Evolutionary conservation across 2,888 invertebrate species (phyloP), one percentile per base, ranked within the genome.

Genomic region (Cyclophora punctaria): DNA sequence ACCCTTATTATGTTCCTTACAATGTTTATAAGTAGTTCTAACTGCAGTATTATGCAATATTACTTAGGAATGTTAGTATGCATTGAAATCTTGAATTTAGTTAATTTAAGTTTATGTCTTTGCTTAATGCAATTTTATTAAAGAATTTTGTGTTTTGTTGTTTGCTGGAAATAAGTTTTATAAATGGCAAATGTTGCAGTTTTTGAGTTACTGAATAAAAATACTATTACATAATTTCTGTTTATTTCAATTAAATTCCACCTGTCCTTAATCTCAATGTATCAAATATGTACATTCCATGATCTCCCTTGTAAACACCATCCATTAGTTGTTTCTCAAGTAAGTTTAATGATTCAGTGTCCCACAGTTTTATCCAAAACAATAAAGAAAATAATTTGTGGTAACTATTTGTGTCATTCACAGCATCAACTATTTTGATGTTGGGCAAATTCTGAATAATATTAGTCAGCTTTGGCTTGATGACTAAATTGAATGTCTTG

Each of bases 331-430:
- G 89, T 3, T 73, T 74, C 60, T 85, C 82, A 52, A 89, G 66
- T 52, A 81, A 59, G 68, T 85, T 80, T 46, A 89, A 68, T 5
- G 82, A 79, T n/a, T 77, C 73, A 7, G 58, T 66, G 60, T 88
- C 84, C 86, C 88, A 89, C 37, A 60, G 59, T 62, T 74, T 80
- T 33, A 90, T 78, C 84, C 91, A 90, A 62, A 88, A 90, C 45
- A 91, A 73, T 41, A 91, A 64, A 52, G 91, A 90, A 55, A 89
- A 83, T 6, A 91, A 77, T 59, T 89, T 89, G 53, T 88, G 83
- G 59, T 90, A 90, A 44, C 78, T 74, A 52, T 74, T 80, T 34
- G 78, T 72, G 41, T 83, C 75, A 64, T 73, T 69, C n/a, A 64
- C 64, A 44, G 78, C 78, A 59, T 90, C 89, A 34, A 75, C 68